phyloP scores from a whole-genome alignment of 2,113 vertebrate species.

The Cephalopterus ornatus region DNA sequence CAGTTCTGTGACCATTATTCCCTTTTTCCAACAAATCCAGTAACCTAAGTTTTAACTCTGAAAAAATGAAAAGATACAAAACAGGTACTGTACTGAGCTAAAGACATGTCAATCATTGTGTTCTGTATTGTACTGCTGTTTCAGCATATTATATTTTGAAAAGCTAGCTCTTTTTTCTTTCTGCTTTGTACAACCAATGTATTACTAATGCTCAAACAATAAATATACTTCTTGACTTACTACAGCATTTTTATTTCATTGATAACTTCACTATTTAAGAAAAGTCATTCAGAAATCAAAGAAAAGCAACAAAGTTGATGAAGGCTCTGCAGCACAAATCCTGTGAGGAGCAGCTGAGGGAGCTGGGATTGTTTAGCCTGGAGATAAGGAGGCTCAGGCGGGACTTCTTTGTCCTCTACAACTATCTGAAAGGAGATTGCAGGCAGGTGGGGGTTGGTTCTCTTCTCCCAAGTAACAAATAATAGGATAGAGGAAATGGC shows the following conservation, averaged over 20 bases:
- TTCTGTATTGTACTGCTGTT: not conserved
- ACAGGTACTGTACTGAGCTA: not conserved
- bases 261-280: not conserved
- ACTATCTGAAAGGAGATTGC: accelerated
- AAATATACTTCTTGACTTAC: not conserved
- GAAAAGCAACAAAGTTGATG: not conserved
- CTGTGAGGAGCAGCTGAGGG: not conserved
- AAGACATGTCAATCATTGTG: accelerated
- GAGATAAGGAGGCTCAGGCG: not conserved
- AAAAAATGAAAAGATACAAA: not conserved
- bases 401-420: not conserved
- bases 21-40: not conserved
- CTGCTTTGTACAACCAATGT: not conserved
- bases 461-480: not conserved
- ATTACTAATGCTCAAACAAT: not conserved
- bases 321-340: not conserved
- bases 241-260: not conserved
- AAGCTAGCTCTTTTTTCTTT: not conserved
- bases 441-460: accelerated
- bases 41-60: not conserved
- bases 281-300: not conserved
- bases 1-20: not conserved
- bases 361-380: not conserved
- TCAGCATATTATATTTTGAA: not conserved
- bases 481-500: accelerated